Evolutionary conservation across 30 jellyfish, hydroid and myxozoan genomes (phyloP).

Genomic region (Hydractinia symbiolongicarpus): DNA sequence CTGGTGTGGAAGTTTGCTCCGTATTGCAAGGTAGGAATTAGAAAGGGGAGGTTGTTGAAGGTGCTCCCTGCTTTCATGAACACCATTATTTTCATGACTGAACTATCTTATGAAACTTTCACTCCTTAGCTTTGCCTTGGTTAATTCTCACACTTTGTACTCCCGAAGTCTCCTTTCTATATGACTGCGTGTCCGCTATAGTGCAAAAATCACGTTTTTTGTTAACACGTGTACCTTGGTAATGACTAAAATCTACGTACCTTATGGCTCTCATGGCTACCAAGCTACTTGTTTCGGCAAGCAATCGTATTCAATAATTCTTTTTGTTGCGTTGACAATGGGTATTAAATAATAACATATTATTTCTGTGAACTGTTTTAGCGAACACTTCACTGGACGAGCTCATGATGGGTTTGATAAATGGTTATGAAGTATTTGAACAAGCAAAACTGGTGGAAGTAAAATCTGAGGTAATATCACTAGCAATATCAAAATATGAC

Average conservation of each 20-base stretch:
- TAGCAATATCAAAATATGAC: no score
- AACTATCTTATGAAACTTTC: no score
- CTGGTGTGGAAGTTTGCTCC: slow-evolving; percentile 56
- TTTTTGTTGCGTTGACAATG: background rate
- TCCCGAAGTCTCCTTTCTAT: no score
- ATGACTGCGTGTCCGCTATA: no score
- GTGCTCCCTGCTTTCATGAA: background rate
- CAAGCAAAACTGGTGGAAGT: slow-evolving; percentile 46
- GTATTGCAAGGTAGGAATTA: slow-evolving; percentile 39
- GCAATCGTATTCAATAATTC: background rate
- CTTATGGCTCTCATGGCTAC: background rate
- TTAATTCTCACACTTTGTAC: no score
- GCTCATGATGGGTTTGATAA: slow-evolving; percentile 33
- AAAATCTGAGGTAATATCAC: slow-evolving; percentile 37
- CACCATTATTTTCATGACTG: no score
- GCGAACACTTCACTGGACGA: slow-evolving; percentile 44
- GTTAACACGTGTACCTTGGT: background rate
- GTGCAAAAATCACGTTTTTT: background rate
- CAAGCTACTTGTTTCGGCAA: background rate
- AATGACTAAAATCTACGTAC: background rate
- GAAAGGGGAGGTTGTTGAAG: background rate
- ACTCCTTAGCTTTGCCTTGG: no score
- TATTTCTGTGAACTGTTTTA: background rate
- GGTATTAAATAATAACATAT: background rate
- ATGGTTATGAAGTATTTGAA: slow-evolving; percentile 41